These are phyloP conservation scores for Orchesellides sinensis DNA, from an alignment of 2,888 invertebrate genomes.

Conservation along the genomic window DNA sequence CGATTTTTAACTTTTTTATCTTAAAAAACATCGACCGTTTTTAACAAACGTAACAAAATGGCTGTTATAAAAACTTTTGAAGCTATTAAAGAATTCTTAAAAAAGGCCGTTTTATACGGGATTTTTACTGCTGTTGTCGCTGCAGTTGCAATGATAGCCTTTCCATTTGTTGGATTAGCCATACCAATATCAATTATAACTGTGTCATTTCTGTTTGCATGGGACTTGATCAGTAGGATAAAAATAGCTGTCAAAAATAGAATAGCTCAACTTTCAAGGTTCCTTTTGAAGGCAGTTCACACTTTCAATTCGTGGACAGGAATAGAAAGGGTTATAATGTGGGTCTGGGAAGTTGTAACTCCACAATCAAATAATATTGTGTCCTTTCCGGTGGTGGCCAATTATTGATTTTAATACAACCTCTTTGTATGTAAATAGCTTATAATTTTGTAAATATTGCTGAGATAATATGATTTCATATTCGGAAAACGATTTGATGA, in stretches of 20 bases:
- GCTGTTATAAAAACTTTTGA: too few species aligned
- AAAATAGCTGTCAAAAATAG: constrained; percentile 3
- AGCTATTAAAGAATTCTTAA: not conserved
- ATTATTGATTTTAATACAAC: constrained; percentile 10
- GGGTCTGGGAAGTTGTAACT: constrained; percentile 10
- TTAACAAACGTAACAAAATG: too few species aligned
- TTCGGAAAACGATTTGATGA: too few species aligned
- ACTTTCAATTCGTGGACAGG: constrained; percentile 51
- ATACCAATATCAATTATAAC: not conserved
- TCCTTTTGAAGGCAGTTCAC: constrained; percentile 39
- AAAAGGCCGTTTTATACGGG: not conserved
- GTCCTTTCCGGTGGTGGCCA: constrained; percentile 26
- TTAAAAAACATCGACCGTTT: too few species aligned
- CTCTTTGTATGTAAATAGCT: not conserved
- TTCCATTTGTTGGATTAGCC: not conserved
- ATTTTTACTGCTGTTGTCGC: not conserved
- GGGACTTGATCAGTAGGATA: constrained; percentile 27
- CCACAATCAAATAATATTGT: constrained; percentile 10
- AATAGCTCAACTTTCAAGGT: constrained; percentile 35
- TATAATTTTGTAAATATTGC: not conserved
- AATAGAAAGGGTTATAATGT: constrained; percentile 35
- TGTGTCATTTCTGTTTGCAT: not conserved
- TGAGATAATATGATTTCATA: too few species aligned
- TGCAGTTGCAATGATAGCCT: not conserved
- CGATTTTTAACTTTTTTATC: too few species aligned